Evolutionary conservation across 2,888 invertebrate species (phyloP), one percentile per base, ranked within the genome.

Genomic region (Sarcophaga rosellei): DNA sequence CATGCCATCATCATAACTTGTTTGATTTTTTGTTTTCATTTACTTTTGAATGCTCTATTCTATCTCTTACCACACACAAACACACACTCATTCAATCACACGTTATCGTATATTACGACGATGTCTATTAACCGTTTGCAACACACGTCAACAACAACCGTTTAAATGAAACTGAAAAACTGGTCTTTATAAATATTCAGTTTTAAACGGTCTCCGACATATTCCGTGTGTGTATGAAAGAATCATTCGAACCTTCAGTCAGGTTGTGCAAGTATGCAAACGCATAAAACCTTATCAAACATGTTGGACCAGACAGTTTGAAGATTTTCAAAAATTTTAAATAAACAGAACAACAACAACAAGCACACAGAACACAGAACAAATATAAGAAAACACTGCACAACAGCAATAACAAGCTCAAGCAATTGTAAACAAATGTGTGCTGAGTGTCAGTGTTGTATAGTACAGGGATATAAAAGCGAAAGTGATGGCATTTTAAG

Each of bases 71-170:
- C 2, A 10, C 35, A 35, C 35, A 69, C 61, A 15, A 70, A 62
- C 44, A 21, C n/a, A 47, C 23, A 59, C 23, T 1, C n/a, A 47
- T 25, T n/a, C 59, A 15, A 47, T 68, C 66, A 61, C 17, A 3
- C 8, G 45, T 68, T 65, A 44, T 23, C 68, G 62, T 57, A 10
- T 35, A 8, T 35, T 35, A 35, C 35, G 35, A 73, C 11, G 12
- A 45, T 23, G 35, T 35, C 20, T 17, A 17, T 35, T 35, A 4
- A 44, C 35, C 66, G 66, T 44, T 35, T 66, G 17, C 20, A 65
- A 8, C 15, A 17, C 4, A 53, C 53, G 15, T 35, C 68, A 81
- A 57, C 75, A 63, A 59, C 47, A 25, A 45, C 53, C 53, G 53
- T 53, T 53, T 53, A 53, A 53, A 53, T 17, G 53, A 53, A 15